phyloP scores from a whole-genome alignment of 2,797 vertebrate species.

The Eulemur coronatus region DNA sequence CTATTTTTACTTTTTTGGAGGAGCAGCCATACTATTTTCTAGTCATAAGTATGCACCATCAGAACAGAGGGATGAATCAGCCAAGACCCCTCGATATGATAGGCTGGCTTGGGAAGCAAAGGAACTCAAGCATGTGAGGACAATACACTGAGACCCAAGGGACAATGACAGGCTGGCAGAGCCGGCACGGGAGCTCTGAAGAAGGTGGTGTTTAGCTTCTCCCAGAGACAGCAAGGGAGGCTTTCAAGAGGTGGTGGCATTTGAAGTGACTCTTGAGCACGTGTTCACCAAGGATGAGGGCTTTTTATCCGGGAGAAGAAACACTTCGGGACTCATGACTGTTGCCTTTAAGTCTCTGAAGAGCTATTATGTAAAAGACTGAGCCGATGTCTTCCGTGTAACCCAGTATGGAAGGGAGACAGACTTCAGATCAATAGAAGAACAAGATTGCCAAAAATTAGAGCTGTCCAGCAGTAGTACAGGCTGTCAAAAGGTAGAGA shows the following conservation, averaged over 20 bases:
- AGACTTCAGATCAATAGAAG: constrained; percentile 56
- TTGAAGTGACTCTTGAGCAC: constrained; percentile 19
- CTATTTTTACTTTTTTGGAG: background rate
- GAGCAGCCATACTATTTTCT: background rate
- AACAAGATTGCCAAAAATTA: constrained; percentile 32
- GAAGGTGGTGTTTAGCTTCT: background rate
- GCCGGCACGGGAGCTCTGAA: background rate
- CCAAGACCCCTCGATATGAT: background rate
- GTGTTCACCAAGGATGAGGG: background rate
- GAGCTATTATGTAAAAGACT: constrained; percentile 42
- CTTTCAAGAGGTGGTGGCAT: background rate
- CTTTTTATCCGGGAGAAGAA: constrained; percentile 33
- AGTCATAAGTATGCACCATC: background rate
- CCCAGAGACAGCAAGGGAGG: background rate
- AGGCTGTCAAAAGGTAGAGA: constrained; percentile 44
- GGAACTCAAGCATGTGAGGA: background rate
- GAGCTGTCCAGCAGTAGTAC: background rate
- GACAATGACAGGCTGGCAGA: background rate
- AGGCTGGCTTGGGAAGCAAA: background rate
- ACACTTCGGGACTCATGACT: background rate
- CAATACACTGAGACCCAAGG: background rate
- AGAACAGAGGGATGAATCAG: background rate
- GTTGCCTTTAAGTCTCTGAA: constrained; percentile 22
- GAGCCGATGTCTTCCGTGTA: constrained; percentile 1
- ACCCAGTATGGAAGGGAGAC: background rate